Evolutionary conservation across 2,797 vertebrate species (phyloP).

Genomic region (Varecia variegata): DNA sequence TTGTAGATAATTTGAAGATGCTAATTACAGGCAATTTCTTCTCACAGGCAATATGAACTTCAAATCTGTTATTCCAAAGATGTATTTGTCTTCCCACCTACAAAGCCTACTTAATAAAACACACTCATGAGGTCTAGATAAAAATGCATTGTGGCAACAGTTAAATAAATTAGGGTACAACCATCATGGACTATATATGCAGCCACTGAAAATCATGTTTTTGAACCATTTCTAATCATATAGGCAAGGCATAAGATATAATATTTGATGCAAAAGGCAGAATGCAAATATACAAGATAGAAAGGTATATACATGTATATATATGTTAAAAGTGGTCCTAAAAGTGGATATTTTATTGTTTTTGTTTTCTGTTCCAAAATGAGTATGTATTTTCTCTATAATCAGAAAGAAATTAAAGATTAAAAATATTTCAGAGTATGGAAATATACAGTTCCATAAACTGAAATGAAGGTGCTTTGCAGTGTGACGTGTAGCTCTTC

Average conservation of each 20-base stretch:
- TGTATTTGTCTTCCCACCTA: not conserved
- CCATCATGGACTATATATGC: not conserved
- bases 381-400: not conserved
- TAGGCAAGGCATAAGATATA: not conserved
- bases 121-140: not conserved
- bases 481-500: not conserved
- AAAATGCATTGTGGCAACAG: not conserved
- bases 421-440: not conserved
- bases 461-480: not conserved
- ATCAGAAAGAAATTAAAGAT: constrained; percentile 21
- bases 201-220: not conserved
- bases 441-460: not conserved
- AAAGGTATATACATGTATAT: not conserved
- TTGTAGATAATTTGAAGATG: not conserved
- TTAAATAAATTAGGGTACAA: not conserved
- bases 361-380: not conserved
- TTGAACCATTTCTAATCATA: constrained; percentile 27
- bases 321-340: not conserved
- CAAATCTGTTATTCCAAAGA: constrained; percentile 39
- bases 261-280: not conserved
- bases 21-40: constrained; percentile 39
- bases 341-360: not conserved
- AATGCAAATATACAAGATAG: not conserved
- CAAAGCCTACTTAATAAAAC: not conserved
- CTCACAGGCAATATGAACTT: constrained; percentile 41